These are phyloP conservation scores for Sinocyclocheilus maitianheensis DNA, from an alignment of 2,113 vertebrate species.

Conservation along the genomic window DNA sequence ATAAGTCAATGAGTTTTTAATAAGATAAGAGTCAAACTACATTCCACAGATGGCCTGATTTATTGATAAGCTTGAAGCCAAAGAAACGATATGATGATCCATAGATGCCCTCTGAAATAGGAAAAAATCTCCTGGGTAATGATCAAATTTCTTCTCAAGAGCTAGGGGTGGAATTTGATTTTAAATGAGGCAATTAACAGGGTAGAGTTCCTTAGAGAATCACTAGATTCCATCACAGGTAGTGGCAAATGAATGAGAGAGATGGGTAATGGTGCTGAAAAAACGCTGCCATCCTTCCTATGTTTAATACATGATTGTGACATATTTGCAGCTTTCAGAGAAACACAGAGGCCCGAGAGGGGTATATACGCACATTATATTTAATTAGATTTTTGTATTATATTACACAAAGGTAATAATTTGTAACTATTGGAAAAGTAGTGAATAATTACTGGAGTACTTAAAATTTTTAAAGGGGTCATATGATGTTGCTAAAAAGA, in stretches of 20 bases:
- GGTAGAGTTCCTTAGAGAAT: slow-evolving; percentile 6
- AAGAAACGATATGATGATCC: slow-evolving; percentile 40
- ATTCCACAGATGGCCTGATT: neutral
- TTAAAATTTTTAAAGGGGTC: no score
- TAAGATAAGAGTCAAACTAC: slow-evolving; percentile 12
- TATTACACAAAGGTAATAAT: no score
- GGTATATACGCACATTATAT: neutral
- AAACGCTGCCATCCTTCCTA: neutral
- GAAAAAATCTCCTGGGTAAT: slow-evolving; percentile 20
- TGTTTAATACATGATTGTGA: neutral
- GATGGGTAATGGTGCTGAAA: neutral
- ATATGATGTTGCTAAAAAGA: no score
- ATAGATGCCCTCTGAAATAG: neutral
- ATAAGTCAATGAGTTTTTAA: slow-evolving; percentile 29
- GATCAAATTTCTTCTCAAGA: slow-evolving; percentile 25
- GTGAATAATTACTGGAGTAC: no score
- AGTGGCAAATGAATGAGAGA: neutral
- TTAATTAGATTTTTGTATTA: neutral
- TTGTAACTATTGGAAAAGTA: neutral
- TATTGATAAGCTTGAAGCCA: slow-evolving; percentile 39
- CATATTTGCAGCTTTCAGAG: slow-evolving; percentile 19
- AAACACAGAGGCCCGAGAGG: slow-evolving; percentile 9
- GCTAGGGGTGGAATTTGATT: slow-evolving; percentile 31
- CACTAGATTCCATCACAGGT: neutral
- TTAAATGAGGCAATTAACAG: slow-evolving; percentile 46